Conservation (phyloP, 2,113 vertebrate species). For the Zeus faber region DNA sequence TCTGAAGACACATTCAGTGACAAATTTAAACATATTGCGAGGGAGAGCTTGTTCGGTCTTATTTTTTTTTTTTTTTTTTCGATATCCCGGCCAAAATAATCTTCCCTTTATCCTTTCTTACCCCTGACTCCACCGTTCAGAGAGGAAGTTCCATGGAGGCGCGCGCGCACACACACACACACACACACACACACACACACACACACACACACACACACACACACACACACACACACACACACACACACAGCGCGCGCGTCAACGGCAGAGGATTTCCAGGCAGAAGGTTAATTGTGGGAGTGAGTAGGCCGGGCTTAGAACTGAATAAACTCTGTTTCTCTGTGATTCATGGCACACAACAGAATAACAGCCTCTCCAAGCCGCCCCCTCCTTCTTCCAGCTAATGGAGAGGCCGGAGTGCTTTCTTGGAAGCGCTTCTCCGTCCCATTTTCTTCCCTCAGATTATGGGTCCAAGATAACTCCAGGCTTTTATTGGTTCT, state of each 20-base stretch:
- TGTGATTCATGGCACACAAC: constrained; percentile 58
- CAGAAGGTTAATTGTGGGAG: constrained; percentile 62
- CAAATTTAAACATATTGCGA: no score
- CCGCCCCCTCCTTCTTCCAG: constrained; percentile 34
- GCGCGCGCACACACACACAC: no score
- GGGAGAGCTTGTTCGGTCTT: no score
- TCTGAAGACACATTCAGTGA: no score
- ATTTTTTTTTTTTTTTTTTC: not conserved
- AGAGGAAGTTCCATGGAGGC: constrained; percentile 26
- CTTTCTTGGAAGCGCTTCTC: constrained; percentile 33
- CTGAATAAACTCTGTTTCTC: constrained; percentile 33
- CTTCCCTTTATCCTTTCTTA: constrained; percentile 11
- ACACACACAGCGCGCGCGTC: constrained; percentile 8
- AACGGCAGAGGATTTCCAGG: constrained; percentile 46
- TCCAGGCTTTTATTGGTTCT: constrained; percentile 21
- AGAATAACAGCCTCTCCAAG: constrained; percentile 32
- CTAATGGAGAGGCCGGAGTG: constrained; percentile 34
- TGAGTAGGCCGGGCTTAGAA: constrained; percentile 43
- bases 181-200: no score
- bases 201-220: no score
- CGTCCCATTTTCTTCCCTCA: constrained; percentile 20
- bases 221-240: constrained; percentile 3
- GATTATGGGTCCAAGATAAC: constrained; percentile 31
- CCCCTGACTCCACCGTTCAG: not conserved
- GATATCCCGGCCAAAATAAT: constrained; percentile 11